Percentiles rank a stretch among this genome's conserved stretches.
Conservation (phyloP, 2,113 vertebrate genomes). For the Sorex araneus region DNA sequence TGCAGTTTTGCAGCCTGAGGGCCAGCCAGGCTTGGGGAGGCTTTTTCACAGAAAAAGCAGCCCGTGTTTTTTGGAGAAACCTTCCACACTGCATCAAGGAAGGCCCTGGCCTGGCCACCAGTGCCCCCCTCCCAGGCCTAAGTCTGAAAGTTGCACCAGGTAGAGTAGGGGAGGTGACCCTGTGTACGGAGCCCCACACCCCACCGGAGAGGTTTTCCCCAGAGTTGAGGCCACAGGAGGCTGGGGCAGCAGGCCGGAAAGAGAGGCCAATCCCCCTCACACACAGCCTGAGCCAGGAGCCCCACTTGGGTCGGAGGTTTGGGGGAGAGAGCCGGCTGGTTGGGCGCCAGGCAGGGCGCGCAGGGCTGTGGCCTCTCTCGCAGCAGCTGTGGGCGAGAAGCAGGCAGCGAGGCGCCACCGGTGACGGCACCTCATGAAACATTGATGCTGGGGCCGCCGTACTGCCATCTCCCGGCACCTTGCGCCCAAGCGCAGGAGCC, state of each 20-base stretch:
- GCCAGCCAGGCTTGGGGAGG: neutral
- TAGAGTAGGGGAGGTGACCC: neutral
- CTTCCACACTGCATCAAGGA: no score
- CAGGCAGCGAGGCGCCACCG: slow-evolving; percentile 69
- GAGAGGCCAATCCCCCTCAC: no score
- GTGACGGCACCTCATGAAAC: slow-evolving; percentile 75
- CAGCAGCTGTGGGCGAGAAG: slow-evolving; percentile 68
- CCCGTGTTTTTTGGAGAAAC: no score
- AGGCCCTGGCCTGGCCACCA: neutral
- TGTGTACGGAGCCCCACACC: neutral
- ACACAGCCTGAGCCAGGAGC: neutral
- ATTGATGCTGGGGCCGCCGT: slow-evolving; percentile 56
- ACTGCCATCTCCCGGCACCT: slow-evolving; percentile 69
- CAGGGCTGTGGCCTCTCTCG: neutral
- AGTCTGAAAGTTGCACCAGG: neutral
- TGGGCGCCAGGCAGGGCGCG: neutral
- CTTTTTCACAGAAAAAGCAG: slow-evolving; percentile 38
- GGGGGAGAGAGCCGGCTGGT: neutral
- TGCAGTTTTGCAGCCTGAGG: neutral
- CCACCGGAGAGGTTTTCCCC: no score
- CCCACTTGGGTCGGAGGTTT: no score
- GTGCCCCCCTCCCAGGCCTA: neutral
- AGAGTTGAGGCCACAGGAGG: neutral
- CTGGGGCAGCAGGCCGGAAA: no score
- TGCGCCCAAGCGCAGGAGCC: neutral